Conservation (phyloP, 2,888 invertebrate genomes). For the Ormyrus pomaceus region DNA sequence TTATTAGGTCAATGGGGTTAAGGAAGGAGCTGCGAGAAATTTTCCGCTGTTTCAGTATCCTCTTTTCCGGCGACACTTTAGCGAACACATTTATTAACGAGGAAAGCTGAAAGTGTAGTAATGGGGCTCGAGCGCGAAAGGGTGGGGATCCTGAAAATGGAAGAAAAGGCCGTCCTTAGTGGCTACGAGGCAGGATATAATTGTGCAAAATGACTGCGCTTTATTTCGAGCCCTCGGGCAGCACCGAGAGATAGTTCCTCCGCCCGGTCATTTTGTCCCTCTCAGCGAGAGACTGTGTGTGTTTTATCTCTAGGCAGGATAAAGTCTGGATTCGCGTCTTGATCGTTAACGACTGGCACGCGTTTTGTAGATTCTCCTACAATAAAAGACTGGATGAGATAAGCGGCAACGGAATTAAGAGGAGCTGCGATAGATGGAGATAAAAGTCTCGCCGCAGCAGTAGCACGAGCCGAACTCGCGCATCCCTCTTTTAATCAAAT, state of each 20-base stretch:
- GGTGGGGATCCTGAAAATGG: slow-evolving; percentile 23
- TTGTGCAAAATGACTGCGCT: slow-evolving; percentile 63
- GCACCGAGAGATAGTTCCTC: slow-evolving; percentile 16
- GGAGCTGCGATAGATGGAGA: slow-evolving; percentile 1
- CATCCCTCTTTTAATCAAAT: no score
- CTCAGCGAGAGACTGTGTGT: neutral
- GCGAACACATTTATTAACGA: slow-evolving; percentile 41
- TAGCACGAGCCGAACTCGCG: no score
- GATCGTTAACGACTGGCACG: slow-evolving; percentile 37
- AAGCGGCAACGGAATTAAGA: slow-evolving; percentile 40
- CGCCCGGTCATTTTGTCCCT: slow-evolving; percentile 1
- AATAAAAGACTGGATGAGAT: slow-evolving; percentile 40
- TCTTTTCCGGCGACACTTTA: slow-evolving; percentile 12
- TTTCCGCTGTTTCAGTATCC: slow-evolving; percentile 16
- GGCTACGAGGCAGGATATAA: slow-evolving; percentile 59
- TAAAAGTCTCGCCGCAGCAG: neutral
- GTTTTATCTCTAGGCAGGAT: neutral
- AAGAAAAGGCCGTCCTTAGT: slow-evolving; percentile 51
- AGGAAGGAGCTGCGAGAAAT: slow-evolving; percentile 26
- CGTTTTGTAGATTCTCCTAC: slow-evolving; percentile 22
- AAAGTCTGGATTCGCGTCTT: slow-evolving; percentile 8
- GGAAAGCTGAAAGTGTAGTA: slow-evolving; percentile 19
- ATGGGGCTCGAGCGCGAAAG: slow-evolving; percentile 25
- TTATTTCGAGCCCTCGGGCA: slow-evolving; percentile 60
- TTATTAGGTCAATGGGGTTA: slow-evolving; percentile 19